These are phyloP conservation scores for Bubo bubo DNA, from an alignment of 2,113 vertebrate species.

Conservation along the genomic window DNA sequence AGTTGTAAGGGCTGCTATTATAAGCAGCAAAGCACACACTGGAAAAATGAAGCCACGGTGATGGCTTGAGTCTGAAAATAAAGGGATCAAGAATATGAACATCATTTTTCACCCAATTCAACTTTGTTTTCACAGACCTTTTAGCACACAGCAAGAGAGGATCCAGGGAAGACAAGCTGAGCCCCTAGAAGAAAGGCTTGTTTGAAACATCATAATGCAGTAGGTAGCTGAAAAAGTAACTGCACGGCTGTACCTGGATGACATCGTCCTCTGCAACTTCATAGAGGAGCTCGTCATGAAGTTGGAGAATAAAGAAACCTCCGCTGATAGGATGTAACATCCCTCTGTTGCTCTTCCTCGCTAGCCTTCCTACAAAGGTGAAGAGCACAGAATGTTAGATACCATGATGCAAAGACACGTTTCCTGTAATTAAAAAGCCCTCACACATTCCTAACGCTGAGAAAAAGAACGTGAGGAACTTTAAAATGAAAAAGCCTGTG, in stretches of 20 bases:
- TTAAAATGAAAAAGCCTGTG: neutral
- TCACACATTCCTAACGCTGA: neutral
- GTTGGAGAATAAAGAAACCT: constrained; percentile 91
- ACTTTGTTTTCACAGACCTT: neutral
- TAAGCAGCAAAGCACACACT: neutral
- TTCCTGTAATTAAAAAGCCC: neutral
- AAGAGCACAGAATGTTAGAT: neutral
- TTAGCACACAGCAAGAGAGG: neutral
- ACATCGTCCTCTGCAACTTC: constrained; percentile 89
- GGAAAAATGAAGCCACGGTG: neutral
- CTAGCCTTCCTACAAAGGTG: constrained; percentile 44
- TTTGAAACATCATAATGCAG: neutral
- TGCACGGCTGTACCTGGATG: constrained; percentile 82
- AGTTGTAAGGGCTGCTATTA: neutral
- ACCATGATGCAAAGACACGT: neutral
- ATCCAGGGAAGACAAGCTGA: neutral
- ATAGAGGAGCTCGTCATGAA: constrained; percentile 96
- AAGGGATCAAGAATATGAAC: neutral
- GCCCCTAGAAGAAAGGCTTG: neutral
- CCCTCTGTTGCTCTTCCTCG: constrained; percentile 22
- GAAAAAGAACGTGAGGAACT: neutral
- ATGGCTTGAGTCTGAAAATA: neutral
- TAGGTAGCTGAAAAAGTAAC: neutral
- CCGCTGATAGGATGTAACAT: constrained; percentile 71
- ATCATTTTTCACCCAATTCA: neutral